Conservation (phyloP, 2,888 invertebrate species). For the Aethes cnicana region DNA sequence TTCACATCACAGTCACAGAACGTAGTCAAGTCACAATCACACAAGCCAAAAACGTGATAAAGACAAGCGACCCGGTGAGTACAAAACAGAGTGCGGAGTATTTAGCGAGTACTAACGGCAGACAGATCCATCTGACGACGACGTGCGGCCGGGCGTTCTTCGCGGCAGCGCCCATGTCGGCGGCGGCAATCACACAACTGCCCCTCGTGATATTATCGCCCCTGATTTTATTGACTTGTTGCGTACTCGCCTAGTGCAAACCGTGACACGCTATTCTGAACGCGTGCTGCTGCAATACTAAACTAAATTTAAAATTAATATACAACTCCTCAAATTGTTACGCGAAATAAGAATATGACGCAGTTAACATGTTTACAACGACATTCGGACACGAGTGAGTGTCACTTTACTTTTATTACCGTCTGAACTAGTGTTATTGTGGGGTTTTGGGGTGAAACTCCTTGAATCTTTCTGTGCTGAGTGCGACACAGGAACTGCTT, state of each 20-base stretch:
- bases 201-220: slow-evolving; percentile 57
- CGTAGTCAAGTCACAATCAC: slow-evolving; percentile 8
- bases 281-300: slow-evolving; percentile 60
- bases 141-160: slow-evolving; percentile 77
- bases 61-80: not conserved
- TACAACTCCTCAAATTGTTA: slow-evolving; percentile 52
- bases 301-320: slow-evolving; percentile 59
- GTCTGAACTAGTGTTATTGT: slow-evolving; percentile 7
- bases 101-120: slow-evolving; percentile 61
- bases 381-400: slow-evolving; percentile 40
- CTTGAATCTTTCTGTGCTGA: slow-evolving; percentile 1
- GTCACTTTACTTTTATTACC: slow-evolving; percentile 5
- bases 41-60: slow-evolving; percentile 4
- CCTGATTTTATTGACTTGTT: slow-evolving; percentile 73
- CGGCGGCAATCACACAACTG: slow-evolving; percentile 64
- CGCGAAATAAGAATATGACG: slow-evolving; percentile 55
- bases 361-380: slow-evolving; percentile 42
- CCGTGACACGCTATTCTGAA: slow-evolving; percentile 67
- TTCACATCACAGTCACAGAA: too few species aligned
- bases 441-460: not conserved
- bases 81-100: not conserved
- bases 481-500: slow-evolving; percentile 1
- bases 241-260: slow-evolving; percentile 58
- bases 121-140: slow-evolving; percentile 76
- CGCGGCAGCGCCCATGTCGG: slow-evolving; percentile 78